Base-by-base conservation (phyloP, 2,797 vertebrate genomes). In the Erethizon dorsatum region DNA sequence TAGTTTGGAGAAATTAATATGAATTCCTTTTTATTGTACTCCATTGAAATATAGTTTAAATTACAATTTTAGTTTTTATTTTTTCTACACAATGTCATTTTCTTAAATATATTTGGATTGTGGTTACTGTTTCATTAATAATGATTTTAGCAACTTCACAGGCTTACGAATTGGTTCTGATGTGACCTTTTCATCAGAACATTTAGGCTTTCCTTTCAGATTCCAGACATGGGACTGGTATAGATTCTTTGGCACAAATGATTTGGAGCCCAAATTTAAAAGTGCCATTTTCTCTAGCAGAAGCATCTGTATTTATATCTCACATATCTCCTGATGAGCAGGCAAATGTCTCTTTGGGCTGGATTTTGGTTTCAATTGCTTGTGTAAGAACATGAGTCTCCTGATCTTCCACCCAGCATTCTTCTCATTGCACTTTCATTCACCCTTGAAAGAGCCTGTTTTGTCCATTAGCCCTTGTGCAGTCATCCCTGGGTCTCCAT, bases 201-300 rank as follows among this genome's bases (percentile, higher is more conserved):
- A 94, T 75, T 89, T 83, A 87, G 93, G 37, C 52, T 91, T 52
- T 83, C 67, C 75, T 97, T 96, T 92, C 83, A 94, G 61, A 95
- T 94, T 94, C 85, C 88, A 92, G 78, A 47, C 24, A 89, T 90
- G 96, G 95, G 94, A 56, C 37, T 93, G 78, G 47, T 80, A 7
- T 85, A 88, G 89, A 91, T 94, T 94, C 92, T 90, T 77, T 87
- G 79, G 83, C 24, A 41, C 79, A 78, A 90, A 65, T 94, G 59
- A 97, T 95, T 92, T 86, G 12, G 83, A 96, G 86, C 75, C 92
- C 94, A 97, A 89, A 95, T 97, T 69, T 94, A 95, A 96, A 96
- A 87, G 83, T 26, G 71, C 88, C 57, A 63, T 47, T 95, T 97
- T 88, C 83, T 97, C 85, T 65, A 90, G 63, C n/a, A 69, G 83